Percentiles rank a stretch among this genome's conserved stretches.
phyloP scores from a whole-genome alignment of 2,888 invertebrate genomes.

The Morpho helenor region DNA sequence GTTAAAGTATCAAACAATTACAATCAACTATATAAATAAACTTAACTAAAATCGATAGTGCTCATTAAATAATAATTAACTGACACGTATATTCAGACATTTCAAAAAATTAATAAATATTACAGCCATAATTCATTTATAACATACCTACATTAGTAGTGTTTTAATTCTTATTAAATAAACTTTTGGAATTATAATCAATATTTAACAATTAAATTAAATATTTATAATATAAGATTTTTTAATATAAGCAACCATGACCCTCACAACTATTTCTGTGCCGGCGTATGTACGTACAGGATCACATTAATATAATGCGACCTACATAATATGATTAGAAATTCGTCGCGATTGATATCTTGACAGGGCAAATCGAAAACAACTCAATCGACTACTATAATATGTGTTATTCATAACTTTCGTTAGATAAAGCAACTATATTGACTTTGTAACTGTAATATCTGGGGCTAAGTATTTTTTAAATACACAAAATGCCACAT shows the following conservation, averaged over 20 bases:
- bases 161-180: too few species aligned
- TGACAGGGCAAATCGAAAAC: slow-evolving; percentile 8
- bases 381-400: slow-evolving; percentile 5
- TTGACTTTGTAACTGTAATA: slow-evolving; percentile 19
- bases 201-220: slow-evolving; percentile 1
- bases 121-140: too few species aligned
- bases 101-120: too few species aligned
- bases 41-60: too few species aligned
- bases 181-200: too few species aligned
- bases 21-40: too few species aligned
- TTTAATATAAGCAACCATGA: slow-evolving; percentile 22
- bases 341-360: slow-evolving; percentile 27
- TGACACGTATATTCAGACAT: too few species aligned
- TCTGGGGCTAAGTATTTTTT: too few species aligned
- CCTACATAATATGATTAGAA: slow-evolving; percentile 30
- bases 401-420: slow-evolving; percentile 25
- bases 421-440: slow-evolving; percentile 21
- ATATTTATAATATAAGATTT: slow-evolving; percentile 14
- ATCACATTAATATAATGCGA: slow-evolving; percentile 25
- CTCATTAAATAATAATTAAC: too few species aligned
- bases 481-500: slow-evolving; percentile 15
- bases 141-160: too few species aligned
- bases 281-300: slow-evolving; percentile 10
- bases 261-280: slow-evolving; percentile 22
- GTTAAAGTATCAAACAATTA: too few species aligned